Evolutionary conservation across 2,888 invertebrate genomes (phyloP).

Genomic region (Hypena proboscidalis): DNA sequence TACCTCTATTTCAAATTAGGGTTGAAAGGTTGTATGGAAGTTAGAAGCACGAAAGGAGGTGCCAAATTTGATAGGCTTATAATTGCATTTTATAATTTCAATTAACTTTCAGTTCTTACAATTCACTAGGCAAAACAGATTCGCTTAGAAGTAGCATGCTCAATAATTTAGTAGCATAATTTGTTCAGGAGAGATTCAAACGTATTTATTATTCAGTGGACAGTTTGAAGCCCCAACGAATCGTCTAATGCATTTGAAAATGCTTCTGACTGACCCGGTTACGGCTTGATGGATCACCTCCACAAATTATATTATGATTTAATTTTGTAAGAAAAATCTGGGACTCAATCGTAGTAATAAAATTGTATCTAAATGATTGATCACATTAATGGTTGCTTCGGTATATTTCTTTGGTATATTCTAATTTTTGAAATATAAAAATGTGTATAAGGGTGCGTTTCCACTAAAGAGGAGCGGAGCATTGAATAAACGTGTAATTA

Average conservation of each 20-base stretch:
- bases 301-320: conserved; percentile 36
- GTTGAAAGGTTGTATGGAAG: too few relatives aligned
- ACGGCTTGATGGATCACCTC: conserved; percentile 49
- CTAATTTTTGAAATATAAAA: too few relatives aligned
- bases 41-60: too few relatives aligned
- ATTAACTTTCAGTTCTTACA: too few relatives aligned
- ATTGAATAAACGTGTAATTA: too few relatives aligned
- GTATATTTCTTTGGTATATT: too few relatives aligned
- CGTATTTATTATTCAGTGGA: conserved; percentile 72
- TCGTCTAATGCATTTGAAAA: conserved; percentile 61
- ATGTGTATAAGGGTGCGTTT: too few relatives aligned
- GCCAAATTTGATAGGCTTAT: too few relatives aligned
- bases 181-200: conserved; percentile 56
- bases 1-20: too few relatives aligned
- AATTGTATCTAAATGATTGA: conserved; percentile 33
- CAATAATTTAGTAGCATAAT: conserved; percentile 78
- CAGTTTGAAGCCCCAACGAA: conserved; percentile 57
- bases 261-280: conserved; percentile 55
- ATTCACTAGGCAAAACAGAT: too few relatives aligned
- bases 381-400: conserved; percentile 34
- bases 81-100: too few relatives aligned
- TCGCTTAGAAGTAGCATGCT: conserved; percentile 61
- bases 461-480: too few relatives aligned
- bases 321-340: conserved; percentile 38
- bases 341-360: conserved; percentile 30